Conservation (phyloP, 2,113 vertebrate genomes). For the Bufo bufo region DNA sequence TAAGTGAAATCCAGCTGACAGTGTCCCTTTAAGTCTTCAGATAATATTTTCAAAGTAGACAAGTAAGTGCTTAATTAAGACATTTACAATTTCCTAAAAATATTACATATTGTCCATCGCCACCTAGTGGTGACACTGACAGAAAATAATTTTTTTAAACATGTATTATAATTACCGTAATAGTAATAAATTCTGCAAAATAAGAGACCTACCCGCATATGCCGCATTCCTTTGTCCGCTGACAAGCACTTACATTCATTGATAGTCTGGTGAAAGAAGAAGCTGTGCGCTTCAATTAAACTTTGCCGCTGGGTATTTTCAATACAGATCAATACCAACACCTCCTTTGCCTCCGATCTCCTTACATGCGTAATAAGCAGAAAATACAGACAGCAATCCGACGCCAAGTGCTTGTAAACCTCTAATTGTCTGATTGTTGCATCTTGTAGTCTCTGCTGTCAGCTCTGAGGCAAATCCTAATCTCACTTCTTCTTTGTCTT, state of each 20-base stretch:
- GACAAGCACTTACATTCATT: constrained; percentile 17
- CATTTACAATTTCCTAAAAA: no score
- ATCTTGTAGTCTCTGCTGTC: not conserved
- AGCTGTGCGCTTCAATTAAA: constrained; percentile 34
- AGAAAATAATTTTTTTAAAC: not conserved
- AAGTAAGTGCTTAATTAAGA: no score
- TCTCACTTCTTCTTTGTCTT: no score
- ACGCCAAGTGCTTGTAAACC: not conserved
- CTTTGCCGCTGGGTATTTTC: constrained; percentile 29
- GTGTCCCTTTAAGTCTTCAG: no score
- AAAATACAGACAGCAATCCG: not conserved
- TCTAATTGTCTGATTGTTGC: not conserved
- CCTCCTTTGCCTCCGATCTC: not conserved
- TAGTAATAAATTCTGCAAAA: not conserved
- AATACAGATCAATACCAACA: constrained; percentile 32
- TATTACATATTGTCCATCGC: not conserved
- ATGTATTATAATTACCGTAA: not conserved
- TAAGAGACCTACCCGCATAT: not conserved
- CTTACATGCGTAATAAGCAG: not conserved
- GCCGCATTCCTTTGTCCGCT: not conserved
- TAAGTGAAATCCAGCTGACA: no score
- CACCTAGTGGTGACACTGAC: not conserved
- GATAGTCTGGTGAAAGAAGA: constrained; percentile 8
- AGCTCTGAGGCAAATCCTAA: not conserved
- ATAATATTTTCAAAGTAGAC: no score